Conservation (phyloP, 2,888 invertebrate species). For the Cheilosia scutellata region DNA sequence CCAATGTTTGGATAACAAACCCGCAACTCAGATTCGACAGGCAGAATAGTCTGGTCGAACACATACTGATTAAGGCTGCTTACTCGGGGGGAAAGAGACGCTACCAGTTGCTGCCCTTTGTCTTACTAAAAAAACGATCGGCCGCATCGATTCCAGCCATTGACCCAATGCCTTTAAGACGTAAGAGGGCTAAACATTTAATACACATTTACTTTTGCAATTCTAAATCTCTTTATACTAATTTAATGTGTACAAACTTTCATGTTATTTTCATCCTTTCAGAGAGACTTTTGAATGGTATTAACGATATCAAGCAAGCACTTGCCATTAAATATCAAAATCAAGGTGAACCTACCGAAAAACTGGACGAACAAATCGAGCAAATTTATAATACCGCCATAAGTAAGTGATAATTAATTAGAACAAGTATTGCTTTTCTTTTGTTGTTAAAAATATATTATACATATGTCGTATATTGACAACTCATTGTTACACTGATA, state of each 20-base stretch:
- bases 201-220: neutral
- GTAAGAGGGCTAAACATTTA: too few species aligned
- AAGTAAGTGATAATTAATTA: slow-evolving; percentile 78
- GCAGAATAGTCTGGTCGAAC: too few species aligned
- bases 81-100: too few species aligned
- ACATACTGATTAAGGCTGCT: too few species aligned
- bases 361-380: slow-evolving; percentile 89
- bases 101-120: too few species aligned
- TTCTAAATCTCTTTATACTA: neutral
- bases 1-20: too few species aligned
- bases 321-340: slow-evolving; percentile 87
- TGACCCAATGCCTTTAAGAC: too few species aligned
- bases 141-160: too few species aligned
- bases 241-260: slow-evolving; percentile 37
- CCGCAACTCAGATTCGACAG: too few species aligned
- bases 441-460: neutral
- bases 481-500: slow-evolving; percentile 28
- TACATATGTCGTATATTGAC: neutral
- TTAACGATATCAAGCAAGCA: slow-evolving; percentile 91
- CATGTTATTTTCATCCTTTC: slow-evolving; percentile 80
- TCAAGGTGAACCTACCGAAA: slow-evolving; percentile 84
- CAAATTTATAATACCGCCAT: slow-evolving; percentile 85
- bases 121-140: too few species aligned
- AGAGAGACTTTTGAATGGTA: slow-evolving; percentile 92
- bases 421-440: slow-evolving; percentile 1